Base-by-base conservation (phyloP, 2,888 invertebrate species). In the Choristoneura rosaceana region DNA sequence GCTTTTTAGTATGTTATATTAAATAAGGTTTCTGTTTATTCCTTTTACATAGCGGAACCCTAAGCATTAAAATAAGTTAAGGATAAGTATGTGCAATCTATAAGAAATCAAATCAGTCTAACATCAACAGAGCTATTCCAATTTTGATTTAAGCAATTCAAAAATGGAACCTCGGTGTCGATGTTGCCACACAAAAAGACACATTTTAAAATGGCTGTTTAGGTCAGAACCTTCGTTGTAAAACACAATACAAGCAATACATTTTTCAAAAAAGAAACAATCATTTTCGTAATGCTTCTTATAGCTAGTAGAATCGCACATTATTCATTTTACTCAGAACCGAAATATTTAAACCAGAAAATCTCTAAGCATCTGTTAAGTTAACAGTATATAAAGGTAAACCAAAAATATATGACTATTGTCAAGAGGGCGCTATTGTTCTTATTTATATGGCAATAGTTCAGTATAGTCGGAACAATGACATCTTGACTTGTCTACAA, bases 71-170 rank as follows among this genome's bases (percentile, higher is more conserved):
- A 75, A 69, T 71, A 79, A 76, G 75, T 76, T 78, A 80, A 79
- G 71, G 12, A 12, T 43, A 43, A 79, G 79, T 78, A 73, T 74
- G 67, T 68, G 70, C 60, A 71, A 68, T 60, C 47, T 47, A 75
- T 74, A 78, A 77, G 76, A 76, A 64, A 75, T 75, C 74, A 75
- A 80, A 82, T 89, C 88, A 91, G 89, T 90, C 87, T 82, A 71
- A 83, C 87, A 88, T 85, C 84, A 83, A 76, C 84, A 84, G 25
- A 25, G 78, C 76, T 86, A 85, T 87, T 87, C 82, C 81, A 83
- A 78, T 81, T 79, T 79, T 71, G 71, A 73, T 75, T 69, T 62
- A 14, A 66, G 47, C 34, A 8, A 58, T 61, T 68, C 58, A 71
- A 75, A 76, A 80, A 81, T 81, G 78, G 82, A 86, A 87, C 79